These are phyloP conservation scores for Myiagra hebetior DNA, from an alignment of 2,113 vertebrate species.

Conservation along the genomic window DNA sequence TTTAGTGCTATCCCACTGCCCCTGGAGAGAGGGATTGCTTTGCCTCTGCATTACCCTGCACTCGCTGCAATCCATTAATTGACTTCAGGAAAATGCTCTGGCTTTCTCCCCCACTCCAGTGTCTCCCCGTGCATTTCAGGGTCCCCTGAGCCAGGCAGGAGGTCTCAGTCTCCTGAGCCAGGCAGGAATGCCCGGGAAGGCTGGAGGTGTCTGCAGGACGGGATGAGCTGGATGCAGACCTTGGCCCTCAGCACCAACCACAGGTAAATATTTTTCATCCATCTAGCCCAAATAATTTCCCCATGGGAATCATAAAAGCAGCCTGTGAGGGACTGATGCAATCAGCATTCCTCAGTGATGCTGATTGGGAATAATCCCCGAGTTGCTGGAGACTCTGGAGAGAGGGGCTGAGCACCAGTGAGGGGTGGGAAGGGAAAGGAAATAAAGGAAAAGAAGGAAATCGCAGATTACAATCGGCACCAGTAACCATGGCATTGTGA, in stretches of 20 bases:
- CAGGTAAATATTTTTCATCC: background rate
- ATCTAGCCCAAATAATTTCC: background rate
- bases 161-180: background rate
- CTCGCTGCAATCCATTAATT: background rate
- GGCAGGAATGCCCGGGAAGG: background rate
- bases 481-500: background rate
- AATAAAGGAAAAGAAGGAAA: background rate
- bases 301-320: background rate
- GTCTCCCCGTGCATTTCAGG: rapidly evolving
- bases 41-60: background rate
- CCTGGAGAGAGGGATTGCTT: background rate
- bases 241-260: background rate
- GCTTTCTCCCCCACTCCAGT: background rate
- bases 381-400: background rate
- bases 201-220: background rate
- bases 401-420: background rate
- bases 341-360: background rate
- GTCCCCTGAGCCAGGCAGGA: background rate
- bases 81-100: background rate
- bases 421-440: background rate
- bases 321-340: background rate
- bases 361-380: background rate
- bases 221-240: background rate
- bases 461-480: background rate
- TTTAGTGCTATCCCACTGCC: background rate